Evolutionary conservation across 2,797 vertebrate species (phyloP).

Genomic region (Cossypha polioptera): DNA sequence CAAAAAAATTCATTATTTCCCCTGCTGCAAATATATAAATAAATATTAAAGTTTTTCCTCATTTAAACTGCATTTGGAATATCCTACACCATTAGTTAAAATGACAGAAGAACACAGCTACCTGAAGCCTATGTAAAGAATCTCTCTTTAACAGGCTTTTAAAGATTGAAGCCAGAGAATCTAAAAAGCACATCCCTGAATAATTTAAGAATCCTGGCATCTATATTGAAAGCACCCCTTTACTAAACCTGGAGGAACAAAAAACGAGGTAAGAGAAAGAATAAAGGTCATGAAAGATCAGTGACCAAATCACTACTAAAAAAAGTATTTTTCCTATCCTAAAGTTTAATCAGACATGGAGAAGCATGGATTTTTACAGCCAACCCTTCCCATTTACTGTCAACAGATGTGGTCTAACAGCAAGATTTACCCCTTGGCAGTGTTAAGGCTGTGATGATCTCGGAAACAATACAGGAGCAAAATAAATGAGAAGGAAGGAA

Average conservation of each 20-base stretch:
- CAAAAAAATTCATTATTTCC: not conserved
- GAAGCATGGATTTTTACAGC: conserved; percentile 34
- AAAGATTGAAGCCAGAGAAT: conserved; percentile 57
- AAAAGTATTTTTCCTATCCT: conserved; percentile 28
- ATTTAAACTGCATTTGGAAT: conserved; percentile 49
- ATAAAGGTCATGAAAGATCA: conserved; percentile 36
- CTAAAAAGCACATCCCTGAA: conserved; percentile 68
- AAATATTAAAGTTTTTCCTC: conserved; percentile 50
- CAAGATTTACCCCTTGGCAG: conserved; percentile 41
- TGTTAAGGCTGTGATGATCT: not conserved
- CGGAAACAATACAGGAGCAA: conserved; percentile 20
- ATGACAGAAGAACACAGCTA: conserved; percentile 58
- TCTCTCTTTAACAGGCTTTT: conserved; percentile 66
- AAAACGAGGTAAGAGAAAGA: conserved; percentile 6
- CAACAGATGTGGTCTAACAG: conserved; percentile 51
- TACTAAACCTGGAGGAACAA: conserved; percentile 29
- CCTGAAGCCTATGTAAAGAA: conserved; percentile 63
- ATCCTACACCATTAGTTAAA: conserved; percentile 50
- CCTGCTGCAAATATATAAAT: conserved; percentile 5
- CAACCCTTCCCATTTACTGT: conserved; percentile 40
- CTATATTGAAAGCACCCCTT: conserved; percentile 17
- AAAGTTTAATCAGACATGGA: conserved; percentile 32
- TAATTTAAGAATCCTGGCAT: conserved; percentile 65
- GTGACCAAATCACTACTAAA: conserved; percentile 16
- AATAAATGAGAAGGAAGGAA: not conserved